Evolutionary conservation across 2,113 vertebrate genomes (phyloP).

Genomic region (Pica pica): DNA sequence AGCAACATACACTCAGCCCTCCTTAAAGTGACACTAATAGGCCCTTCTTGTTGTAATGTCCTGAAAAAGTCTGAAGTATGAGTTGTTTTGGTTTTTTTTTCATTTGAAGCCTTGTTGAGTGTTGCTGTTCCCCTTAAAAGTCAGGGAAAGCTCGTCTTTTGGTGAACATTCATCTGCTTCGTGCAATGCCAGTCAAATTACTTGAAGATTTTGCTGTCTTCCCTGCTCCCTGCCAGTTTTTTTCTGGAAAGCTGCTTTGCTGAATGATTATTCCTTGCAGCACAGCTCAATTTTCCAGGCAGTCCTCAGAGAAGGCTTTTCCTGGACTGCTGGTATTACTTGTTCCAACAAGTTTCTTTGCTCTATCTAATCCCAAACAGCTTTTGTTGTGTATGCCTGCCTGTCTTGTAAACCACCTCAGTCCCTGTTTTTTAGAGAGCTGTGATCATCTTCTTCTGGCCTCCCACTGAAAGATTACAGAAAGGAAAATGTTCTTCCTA

Average conservation of each 20-base stretch:
- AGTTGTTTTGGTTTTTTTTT: background rate
- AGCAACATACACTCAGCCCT: background rate
- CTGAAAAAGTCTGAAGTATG: background rate
- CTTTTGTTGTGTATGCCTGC: background rate
- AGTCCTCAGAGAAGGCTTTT: background rate
- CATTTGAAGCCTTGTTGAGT: background rate
- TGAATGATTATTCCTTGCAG: background rate
- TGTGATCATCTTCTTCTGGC: background rate
- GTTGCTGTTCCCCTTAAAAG: background rate
- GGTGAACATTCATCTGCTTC: background rate
- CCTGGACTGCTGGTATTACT: background rate
- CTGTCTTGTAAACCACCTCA: background rate
- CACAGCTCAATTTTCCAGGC: background rate
- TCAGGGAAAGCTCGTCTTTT: rapidly evolving
- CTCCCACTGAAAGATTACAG: background rate
- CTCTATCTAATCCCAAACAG: background rate
- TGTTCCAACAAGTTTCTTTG: constrained; percentile 16
- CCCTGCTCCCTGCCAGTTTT: background rate
- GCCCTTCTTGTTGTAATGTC: background rate
- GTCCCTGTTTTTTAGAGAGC: background rate
- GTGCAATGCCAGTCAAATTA: background rate
- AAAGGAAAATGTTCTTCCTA: background rate
- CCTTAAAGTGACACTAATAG: background rate
- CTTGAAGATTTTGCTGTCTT: background rate
- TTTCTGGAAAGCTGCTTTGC: background rate